phyloP scores from a whole-genome alignment of 1,140 invertebrate genomes.

The Drosophila miranda region DNA sequence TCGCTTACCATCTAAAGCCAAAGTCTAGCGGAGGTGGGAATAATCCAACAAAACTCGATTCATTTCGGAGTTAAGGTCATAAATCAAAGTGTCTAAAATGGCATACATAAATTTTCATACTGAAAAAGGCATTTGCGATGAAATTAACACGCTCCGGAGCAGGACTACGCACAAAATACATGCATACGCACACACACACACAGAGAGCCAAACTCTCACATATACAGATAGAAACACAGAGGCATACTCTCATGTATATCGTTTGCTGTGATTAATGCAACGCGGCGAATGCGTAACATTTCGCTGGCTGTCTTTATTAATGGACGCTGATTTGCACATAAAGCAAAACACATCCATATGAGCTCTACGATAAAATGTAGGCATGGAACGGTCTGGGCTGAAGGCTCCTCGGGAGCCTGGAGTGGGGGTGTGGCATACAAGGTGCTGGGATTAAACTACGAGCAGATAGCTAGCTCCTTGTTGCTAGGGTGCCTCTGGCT shows the following conservation, averaged over 20 bases:
- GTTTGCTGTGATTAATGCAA: conserved; percentile 70
- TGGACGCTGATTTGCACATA: conserved; percentile 76
- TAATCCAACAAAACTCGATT: conserved; percentile 30
- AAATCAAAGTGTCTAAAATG: conserved; percentile 77
- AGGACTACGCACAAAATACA: conserved; percentile 26
- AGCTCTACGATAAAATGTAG: conserved; percentile 43
- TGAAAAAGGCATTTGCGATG: conserved; percentile 74
- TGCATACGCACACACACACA: neutral
- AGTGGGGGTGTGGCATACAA: conserved; percentile 8
- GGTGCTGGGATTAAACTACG: conserved; percentile 44
- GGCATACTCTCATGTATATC: conserved; percentile 40
- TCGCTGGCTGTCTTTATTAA: conserved; percentile 71
- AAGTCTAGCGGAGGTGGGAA: conserved; percentile 1
- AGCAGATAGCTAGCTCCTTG: conserved; percentile 35
- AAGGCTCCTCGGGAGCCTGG: too few relatives aligned
- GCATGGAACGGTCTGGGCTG: neutral
- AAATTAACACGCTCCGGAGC: conserved; percentile 62
- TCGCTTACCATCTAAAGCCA: conserved; percentile 13
- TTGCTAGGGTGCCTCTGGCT: conserved; percentile 2
- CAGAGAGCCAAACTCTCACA: neutral
- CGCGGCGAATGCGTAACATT: conserved; percentile 67
- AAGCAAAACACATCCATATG: conserved; percentile 52
- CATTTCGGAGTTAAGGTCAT: conserved; percentile 42
- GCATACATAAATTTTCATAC: conserved; percentile 73
- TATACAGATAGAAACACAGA: conserved; percentile 1